Percentiles rank a stretch among this genome's conserved stretches.
Evolutionary conservation across 37 sponge, comb jelly and placozoan genomes (phyloP).

Genomic region (Tethya wilhelma): DNA sequence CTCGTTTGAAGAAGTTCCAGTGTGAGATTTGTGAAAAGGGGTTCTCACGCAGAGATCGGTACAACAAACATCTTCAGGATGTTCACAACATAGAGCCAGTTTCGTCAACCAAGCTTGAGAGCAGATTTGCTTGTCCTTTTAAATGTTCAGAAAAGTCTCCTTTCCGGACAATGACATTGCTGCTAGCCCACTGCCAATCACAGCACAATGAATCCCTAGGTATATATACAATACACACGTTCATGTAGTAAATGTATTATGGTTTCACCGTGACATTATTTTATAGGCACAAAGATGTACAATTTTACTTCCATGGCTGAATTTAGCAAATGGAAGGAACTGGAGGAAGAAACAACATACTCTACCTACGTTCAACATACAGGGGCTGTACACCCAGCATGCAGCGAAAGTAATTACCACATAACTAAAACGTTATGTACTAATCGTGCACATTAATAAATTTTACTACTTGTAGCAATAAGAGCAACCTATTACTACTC

Average conservation of each 20-base stretch:
- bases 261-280: too few species aligned
- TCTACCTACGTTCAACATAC: neutral
- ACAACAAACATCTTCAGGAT: neutral
- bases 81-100: neutral
- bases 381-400: neutral
- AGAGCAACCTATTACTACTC: neutral
- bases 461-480: neutral
- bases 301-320: neutral
- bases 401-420: too few species aligned
- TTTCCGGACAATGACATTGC: neutral
- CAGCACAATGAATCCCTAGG: neutral
- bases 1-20: too few species aligned
- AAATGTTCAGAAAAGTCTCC: neutral
- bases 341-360: neutral
- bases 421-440: too few species aligned
- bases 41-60: too few species aligned
- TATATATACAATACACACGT: neutral
- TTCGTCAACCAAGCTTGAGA: neutral
- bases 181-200: neutral
- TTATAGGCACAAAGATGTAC: neutral
- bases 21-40: too few species aligned
- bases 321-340: neutral
- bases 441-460: too few species aligned
- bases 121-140: neutral
- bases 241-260: too few species aligned